phyloP scores from a whole-genome alignment of 2,888 invertebrate genomes.

The Xanthorhoe designata region DNA sequence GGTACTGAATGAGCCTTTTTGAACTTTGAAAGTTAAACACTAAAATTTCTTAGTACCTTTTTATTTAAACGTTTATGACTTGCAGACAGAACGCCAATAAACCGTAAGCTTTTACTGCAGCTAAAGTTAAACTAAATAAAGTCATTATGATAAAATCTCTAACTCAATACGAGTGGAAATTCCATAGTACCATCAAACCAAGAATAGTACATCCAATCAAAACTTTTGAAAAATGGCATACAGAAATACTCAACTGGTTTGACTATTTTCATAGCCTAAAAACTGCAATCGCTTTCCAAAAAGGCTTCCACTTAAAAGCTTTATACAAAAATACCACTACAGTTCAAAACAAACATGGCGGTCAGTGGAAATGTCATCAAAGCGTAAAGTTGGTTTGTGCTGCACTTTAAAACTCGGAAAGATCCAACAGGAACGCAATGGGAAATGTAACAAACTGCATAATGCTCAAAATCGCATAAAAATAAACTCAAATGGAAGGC shows the following conservation, averaged over 20 bases:
- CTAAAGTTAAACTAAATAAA: too few relatives aligned
- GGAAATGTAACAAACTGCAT: conserved; percentile 24
- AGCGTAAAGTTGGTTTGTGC: conserved; percentile 9
- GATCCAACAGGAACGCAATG: conserved; percentile 24
- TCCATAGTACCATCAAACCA: background rate
- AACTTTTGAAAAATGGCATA: too few relatives aligned
- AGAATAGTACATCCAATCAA: too few relatives aligned
- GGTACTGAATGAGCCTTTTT: too few relatives aligned
- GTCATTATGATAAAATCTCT: too few relatives aligned
- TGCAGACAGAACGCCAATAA: too few relatives aligned
- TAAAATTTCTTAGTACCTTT: too few relatives aligned
- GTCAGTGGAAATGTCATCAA: conserved; percentile 23
- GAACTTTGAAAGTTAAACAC: too few relatives aligned
- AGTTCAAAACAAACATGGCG: conserved; percentile 25
- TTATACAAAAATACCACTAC: conserved; percentile 21
- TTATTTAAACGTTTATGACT: too few relatives aligned
- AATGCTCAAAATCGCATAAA: conserved; percentile 28
- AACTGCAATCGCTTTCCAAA: conserved; percentile 5
- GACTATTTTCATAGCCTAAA: conserved; percentile 9
- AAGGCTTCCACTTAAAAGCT: conserved; percentile 7
- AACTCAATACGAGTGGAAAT: background rate
- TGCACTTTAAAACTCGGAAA: conserved; percentile 19
- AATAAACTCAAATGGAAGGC: conserved; percentile 18
- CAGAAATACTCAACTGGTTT: background rate
- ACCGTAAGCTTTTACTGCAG: too few relatives aligned